Percentiles rank a stretch among this genome's conserved stretches.
These are phyloP conservation scores for Gadus macrocephalus DNA, from an alignment of 2,113 vertebrate genomes.

Conservation along the genomic window DNA sequence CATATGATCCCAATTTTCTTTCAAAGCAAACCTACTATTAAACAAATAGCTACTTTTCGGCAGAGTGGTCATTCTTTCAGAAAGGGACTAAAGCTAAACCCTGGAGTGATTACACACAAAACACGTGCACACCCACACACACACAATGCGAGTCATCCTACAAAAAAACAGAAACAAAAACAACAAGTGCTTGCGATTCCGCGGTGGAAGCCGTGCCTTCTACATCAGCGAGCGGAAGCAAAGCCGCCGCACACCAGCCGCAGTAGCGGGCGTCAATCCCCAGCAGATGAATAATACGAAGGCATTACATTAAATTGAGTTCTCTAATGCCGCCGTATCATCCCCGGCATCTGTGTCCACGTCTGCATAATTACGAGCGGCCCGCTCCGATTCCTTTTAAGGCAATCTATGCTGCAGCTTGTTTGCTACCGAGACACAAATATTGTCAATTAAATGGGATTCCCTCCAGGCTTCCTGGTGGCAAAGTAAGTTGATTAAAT, in stretches of 20 bases:
- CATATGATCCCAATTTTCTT: too few species aligned
- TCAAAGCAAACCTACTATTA: too few species aligned
- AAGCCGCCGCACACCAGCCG: not conserved
- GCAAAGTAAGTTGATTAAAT: slow-evolving; percentile 4
- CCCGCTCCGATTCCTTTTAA: slow-evolving; percentile 54
- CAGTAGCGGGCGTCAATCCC: slow-evolving; percentile 26
- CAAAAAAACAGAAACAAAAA: too few species aligned
- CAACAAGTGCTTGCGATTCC: too few species aligned
- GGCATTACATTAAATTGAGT: slow-evolving; percentile 59
- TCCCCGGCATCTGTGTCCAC: slow-evolving; percentile 59
- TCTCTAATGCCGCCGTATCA: slow-evolving; percentile 57
- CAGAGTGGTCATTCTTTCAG: too few species aligned
- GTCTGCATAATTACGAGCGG: slow-evolving; percentile 54
- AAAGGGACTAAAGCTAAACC: too few species aligned
- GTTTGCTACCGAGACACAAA: slow-evolving; percentile 49
- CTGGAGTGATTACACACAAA: too few species aligned
- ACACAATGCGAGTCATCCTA: too few species aligned
- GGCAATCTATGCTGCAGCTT: slow-evolving; percentile 48
- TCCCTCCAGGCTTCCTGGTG: slow-evolving; percentile 1
- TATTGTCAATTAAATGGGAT: slow-evolving; percentile 57
- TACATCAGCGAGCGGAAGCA: not conserved
- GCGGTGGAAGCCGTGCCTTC: slow-evolving; percentile 7
- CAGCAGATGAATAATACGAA: slow-evolving; percentile 54
- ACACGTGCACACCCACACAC: too few species aligned
- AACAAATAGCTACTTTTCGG: too few species aligned